Evolutionary conservation across 1,140 invertebrate species (phyloP).

Genomic region (Varroa destructor): DNA sequence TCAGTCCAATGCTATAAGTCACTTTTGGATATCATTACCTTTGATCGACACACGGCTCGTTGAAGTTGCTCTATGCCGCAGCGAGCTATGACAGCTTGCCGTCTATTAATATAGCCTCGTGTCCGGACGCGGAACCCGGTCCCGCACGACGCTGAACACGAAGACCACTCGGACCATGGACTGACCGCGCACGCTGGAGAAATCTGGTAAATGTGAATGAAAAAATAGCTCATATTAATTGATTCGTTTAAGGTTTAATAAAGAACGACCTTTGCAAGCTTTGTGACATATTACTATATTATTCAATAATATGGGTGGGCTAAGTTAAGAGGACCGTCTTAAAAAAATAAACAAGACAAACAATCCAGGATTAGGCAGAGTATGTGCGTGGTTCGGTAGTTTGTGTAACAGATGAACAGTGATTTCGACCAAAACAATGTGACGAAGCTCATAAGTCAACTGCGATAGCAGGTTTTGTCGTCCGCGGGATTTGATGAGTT

Average conservation of each 20-base stretch:
- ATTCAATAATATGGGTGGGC: slow-evolving; percentile 18
- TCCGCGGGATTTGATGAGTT: too few species aligned
- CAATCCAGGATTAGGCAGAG: too few species aligned
- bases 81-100: slow-evolving; percentile 38
- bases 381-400: too few species aligned
- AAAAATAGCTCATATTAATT: too few species aligned
- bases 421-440: too few species aligned
- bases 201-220: slow-evolving; percentile 29
- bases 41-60: slow-evolving; percentile 38
- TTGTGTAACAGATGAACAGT: too few species aligned
- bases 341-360: too few species aligned
- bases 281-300: slow-evolving; percentile 23
- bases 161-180: slow-evolving; percentile 63
- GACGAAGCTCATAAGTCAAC: too few species aligned
- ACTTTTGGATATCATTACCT: slow-evolving; percentile 33
- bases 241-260: too few species aligned
- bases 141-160: slow-evolving; percentile 59
- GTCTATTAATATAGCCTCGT: slow-evolving; percentile 42
- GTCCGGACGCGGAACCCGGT: slow-evolving; percentile 47
- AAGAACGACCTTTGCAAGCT: slow-evolving; percentile 26
- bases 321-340: too few species aligned
- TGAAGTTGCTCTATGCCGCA: slow-evolving; percentile 37
- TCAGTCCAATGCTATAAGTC: too few species aligned
- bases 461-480: too few species aligned
- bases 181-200: slow-evolving; percentile 46